Percentiles rank a stretch among this genome's conserved stretches.
These are phyloP conservation scores for Altica lythri DNA, from an alignment of 2,888 invertebrate species.

Conservation along the genomic window DNA sequence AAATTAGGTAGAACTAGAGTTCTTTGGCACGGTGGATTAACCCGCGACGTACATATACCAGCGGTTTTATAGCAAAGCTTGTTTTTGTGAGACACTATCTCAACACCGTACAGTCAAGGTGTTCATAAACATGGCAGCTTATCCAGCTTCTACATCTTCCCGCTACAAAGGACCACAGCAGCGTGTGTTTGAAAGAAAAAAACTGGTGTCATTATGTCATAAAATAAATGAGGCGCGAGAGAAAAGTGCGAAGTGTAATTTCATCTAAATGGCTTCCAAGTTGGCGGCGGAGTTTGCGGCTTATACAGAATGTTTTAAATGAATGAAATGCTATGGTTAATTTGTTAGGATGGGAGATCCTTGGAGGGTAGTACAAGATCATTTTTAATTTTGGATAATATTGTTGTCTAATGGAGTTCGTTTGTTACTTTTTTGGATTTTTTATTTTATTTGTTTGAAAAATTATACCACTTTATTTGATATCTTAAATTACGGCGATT, in stretches of 20 bases:
- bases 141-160: constrained; percentile 39
- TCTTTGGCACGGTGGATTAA: constrained; percentile 15
- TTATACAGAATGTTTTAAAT: constrained; percentile 30
- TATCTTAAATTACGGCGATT: too few species aligned
- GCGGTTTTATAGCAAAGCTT: constrained; percentile 16
- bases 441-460: too few species aligned
- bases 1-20: constrained; percentile 20
- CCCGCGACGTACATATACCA: constrained; percentile 17
- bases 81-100: constrained; percentile 27
- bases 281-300: constrained; percentile 18
- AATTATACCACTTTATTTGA: too few species aligned
- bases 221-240: constrained; percentile 38
- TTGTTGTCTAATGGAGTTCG: too few species aligned
- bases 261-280: constrained; percentile 31
- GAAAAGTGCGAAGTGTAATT: constrained; percentile 36
- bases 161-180: constrained; percentile 25
- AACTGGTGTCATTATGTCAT: constrained; percentile 39
- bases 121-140: constrained; percentile 37
- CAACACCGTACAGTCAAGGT: constrained; percentile 28
- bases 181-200: constrained; percentile 33
- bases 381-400: constrained; percentile 8
- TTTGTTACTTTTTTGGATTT: neutral
- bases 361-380: neutral
- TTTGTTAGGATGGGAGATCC: constrained; percentile 7
- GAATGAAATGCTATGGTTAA: constrained; percentile 13